phyloP scores from a whole-genome alignment of 2,888 invertebrate species.

The Scrobipalpa costella region DNA sequence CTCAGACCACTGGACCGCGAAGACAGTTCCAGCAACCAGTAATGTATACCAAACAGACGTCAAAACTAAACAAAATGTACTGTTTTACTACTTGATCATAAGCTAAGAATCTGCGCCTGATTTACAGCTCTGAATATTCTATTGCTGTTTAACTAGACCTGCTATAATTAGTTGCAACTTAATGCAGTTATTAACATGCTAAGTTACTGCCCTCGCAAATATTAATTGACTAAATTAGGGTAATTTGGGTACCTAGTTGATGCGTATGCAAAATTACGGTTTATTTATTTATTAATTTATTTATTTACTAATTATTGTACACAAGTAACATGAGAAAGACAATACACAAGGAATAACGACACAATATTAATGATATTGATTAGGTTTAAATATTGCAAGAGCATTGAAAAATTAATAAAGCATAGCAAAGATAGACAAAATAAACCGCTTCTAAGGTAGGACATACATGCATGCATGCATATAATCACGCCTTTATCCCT shows the following conservation, averaged over 20 bases:
- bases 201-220: slow-evolving; percentile 39
- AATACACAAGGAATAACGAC: too few relatives aligned
- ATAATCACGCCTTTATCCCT: too few relatives aligned
- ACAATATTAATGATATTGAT: too few relatives aligned
- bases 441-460: too few relatives aligned
- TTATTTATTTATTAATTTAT: slow-evolving; percentile 18
- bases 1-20: too few relatives aligned
- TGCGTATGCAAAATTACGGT: slow-evolving; percentile 21
- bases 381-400: too few relatives aligned
- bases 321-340: too few relatives aligned
- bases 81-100: not conserved
- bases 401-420: too few relatives aligned
- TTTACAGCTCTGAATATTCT: slow-evolving; percentile 51
- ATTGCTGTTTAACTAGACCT: slow-evolving; percentile 45
- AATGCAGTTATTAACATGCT: slow-evolving; percentile 45
- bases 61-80: not conserved
- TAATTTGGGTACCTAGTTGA: slow-evolving; percentile 25
- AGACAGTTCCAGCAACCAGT: too few relatives aligned
- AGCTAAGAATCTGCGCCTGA: slow-evolving; percentile 38
- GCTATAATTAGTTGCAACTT: slow-evolving; percentile 35
- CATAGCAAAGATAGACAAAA: too few relatives aligned
- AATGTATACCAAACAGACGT: not conserved
- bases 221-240: slow-evolving; percentile 37
- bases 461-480: too few relatives aligned
- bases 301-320: too few relatives aligned